Evolutionary conservation across 2,888 invertebrate genomes (phyloP).

Genomic region (Eupithecia vulgata): DNA sequence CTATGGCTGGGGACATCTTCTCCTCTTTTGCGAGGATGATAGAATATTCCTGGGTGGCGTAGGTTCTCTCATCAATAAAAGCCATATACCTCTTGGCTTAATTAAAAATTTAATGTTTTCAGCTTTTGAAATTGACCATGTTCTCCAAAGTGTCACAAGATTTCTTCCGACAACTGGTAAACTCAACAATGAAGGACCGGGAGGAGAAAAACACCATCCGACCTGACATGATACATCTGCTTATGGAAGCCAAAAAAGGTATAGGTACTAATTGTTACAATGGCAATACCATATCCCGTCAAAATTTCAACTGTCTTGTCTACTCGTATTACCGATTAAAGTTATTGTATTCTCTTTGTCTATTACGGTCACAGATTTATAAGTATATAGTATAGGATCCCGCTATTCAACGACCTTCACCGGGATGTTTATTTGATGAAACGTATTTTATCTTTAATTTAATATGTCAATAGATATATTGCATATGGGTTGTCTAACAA

Average conservation of each 20-base stretch:
- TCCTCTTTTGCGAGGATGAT: not conserved
- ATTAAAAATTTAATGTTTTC: conserved; percentile 27
- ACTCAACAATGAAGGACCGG: conserved; percentile 66
- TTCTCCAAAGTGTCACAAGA: conserved; percentile 44
- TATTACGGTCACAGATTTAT: too few species aligned
- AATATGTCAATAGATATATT: too few species aligned
- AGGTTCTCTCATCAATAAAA: not conserved
- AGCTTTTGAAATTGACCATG: conserved; percentile 50
- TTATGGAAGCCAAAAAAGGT: conserved; percentile 82
- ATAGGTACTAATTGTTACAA: too few species aligned
- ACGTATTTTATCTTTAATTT: too few species aligned
- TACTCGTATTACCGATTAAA: too few species aligned
- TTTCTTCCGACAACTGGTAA: conserved; percentile 65
- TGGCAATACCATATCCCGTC: too few species aligned
- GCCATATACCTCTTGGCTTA: not conserved
- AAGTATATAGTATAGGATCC: too few species aligned
- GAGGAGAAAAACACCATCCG: conserved; percentile 65
- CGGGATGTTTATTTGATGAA: too few species aligned
- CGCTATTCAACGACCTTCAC: too few species aligned
- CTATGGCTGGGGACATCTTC: not conserved
- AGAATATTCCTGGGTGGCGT: not conserved
- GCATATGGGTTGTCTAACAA: too few species aligned
- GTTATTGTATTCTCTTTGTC: too few species aligned
- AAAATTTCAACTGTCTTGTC: too few species aligned
- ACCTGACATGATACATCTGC: conserved; percentile 82